phyloP scores from a whole-genome alignment of 2,113 vertebrate species.

The Halcyon senegalensis region DNA sequence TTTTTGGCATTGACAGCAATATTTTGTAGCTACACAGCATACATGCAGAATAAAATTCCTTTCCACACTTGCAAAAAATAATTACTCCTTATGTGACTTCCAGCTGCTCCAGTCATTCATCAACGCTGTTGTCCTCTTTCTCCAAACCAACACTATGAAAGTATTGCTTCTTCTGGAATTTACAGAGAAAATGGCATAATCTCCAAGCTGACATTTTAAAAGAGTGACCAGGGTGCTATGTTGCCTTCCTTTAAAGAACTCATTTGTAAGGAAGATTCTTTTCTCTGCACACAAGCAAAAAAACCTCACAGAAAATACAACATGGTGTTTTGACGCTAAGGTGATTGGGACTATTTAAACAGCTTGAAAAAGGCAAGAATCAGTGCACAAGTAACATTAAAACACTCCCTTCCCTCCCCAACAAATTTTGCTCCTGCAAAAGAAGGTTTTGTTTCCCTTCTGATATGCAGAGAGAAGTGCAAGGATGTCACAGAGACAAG shows the following conservation, averaged over 20 bases:
- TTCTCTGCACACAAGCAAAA: background rate
- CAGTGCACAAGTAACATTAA: background rate
- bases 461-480: background rate
- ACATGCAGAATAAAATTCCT: conserved; percentile 51
- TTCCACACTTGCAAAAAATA: conserved; percentile 52
- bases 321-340: background rate
- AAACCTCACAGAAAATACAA: background rate
- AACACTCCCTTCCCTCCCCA: fast-evolving
- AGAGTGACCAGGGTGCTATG: conserved; percentile 2
- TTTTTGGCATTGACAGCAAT: conserved; percentile 52
- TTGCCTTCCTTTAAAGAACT: conserved; percentile 12
- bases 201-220: conserved; percentile 33
- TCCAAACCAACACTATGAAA: conserved; percentile 17
- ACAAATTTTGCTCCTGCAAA: background rate
- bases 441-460: background rate
- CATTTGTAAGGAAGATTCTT: background rate
- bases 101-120: conserved; percentile 65
- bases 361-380: background rate
- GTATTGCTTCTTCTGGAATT: conserved; percentile 41
- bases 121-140: conserved; percentile 55
- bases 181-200: conserved; percentile 25
- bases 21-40: conserved; percentile 66
- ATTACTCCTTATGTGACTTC: conserved; percentile 68
- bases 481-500: background rate
- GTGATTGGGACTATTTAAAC: fast-evolving